A percentile compares a stretch with the other conserved stretches of the same genome.
Evolutionary conservation across 37 sponge, comb jelly and placozoan genomes (phyloP).

Genomic region (Beroe ovata): DNA sequence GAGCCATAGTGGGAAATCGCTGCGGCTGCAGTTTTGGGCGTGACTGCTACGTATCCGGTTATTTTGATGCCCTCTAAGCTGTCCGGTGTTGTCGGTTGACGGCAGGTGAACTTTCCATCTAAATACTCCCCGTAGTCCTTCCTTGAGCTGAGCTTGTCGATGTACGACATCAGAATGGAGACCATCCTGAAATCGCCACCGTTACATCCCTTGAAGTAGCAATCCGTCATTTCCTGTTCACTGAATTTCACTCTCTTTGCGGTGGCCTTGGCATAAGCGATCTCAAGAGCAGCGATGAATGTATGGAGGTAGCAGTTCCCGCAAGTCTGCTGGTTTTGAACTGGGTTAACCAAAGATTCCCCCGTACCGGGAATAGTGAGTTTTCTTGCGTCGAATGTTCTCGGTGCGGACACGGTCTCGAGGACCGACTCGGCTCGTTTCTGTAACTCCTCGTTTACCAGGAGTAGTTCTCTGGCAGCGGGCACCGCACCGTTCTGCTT

Average conservation of each 20-base stretch:
- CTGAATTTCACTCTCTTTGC: conserved; percentile 20
- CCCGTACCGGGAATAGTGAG: neutral
- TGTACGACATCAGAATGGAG: neutral
- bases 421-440: neutral
- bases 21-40: neutral
- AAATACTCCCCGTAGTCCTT: neutral
- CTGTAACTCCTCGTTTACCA: neutral
- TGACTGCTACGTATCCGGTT: neutral
- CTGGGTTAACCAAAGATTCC: neutral
- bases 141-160: conserved; percentile 33
- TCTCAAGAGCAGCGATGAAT: conserved; percentile 55
- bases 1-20: conserved; percentile 12
- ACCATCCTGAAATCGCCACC: conserved; percentile 50
- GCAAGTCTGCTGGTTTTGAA: conserved; percentile 4
- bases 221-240: conserved; percentile 62
- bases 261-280: conserved; percentile 43
- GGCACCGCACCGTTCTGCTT: neutral
- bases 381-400: neutral
- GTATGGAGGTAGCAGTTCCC: conserved; percentile 60
- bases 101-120: conserved; percentile 6
- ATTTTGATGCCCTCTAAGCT: neutral
- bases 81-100: conserved; percentile 2
- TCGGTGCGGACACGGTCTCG: neutral
- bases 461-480: neutral
- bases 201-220: conserved; percentile 5